Evolutionary conservation across 2,113 vertebrate species (phyloP), one percentile per base, ranked within the genome.

Genomic region (Gambusia holbrooki): DNA sequence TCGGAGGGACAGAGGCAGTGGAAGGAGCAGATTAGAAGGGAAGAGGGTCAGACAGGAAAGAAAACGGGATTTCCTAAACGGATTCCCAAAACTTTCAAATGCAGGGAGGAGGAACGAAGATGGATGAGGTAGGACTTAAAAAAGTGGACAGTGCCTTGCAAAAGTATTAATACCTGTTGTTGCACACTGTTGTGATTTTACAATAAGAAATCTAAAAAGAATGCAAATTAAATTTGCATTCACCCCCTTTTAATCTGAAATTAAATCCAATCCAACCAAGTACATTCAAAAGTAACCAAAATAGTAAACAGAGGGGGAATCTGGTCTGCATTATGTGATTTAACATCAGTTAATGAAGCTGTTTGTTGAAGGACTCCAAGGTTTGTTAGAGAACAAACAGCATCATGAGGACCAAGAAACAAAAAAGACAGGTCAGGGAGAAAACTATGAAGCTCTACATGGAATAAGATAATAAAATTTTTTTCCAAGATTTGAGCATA

Each of bases 1-100:
- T 69, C 76, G 93, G 94, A 92, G 94, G 88, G 74, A 65, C 61
- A 92, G 88, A 93, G 88, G 94, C 89, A 83, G 89, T 90, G 45
- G 72, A 72, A 74, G 77, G 48, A 27, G 37, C 33, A 37, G 32
- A 37, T 14, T 88, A 91, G 93, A 64, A 82, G 42, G 75, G 80
- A 70, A 69, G 78, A 62, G 19, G 7, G 10, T 17, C 3, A 90
- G 89, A 91, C 65, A 28, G 88, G 54, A 71, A 42, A 60, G 45
- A 25, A 65, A 25, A 61, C 33, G 35, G 27, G 29, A 14, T 27
- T 51, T 74, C 66, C 45, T 66, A 32, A 10, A n/a, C 8, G 22
- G 48, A 13, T 74, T 11, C 58, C n/a, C 73, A 58, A 74, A 37
- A 51, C 15, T 60, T 74, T n/a, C 48, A 40, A 19, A 37, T 58